Percentiles rank a stretch among this genome's conserved stretches.
Evolutionary conservation across 2,888 invertebrate species (phyloP).

Genomic region (Microplitis manilae): DNA sequence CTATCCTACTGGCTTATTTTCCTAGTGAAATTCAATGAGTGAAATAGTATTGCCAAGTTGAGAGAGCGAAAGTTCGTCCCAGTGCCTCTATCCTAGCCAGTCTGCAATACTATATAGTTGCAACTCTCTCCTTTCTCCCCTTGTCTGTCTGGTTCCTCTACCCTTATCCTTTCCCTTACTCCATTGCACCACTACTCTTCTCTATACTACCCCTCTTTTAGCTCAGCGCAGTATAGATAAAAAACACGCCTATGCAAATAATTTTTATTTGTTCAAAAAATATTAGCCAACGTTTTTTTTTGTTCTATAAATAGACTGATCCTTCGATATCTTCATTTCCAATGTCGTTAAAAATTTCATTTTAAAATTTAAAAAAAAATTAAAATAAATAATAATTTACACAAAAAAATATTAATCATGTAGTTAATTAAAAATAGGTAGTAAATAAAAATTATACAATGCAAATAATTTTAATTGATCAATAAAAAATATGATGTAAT

Average conservation of each 20-base stretch:
- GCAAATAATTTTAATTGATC: too few relatives aligned
- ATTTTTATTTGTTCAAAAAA: neutral
- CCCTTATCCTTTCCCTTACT: conserved; percentile 26
- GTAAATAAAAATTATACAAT: too few relatives aligned
- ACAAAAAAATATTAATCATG: too few relatives aligned
- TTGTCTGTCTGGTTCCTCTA: conserved; percentile 30
- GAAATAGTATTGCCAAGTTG: conserved; percentile 50
- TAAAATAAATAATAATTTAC: too few relatives aligned
- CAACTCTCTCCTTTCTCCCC: conserved; percentile 37
- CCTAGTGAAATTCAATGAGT: conserved; percentile 13
- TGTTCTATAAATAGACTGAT: too few relatives aligned
- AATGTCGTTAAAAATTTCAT: too few relatives aligned
- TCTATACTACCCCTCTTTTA: neutral
- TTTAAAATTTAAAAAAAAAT: too few relatives aligned
- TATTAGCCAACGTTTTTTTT: too few relatives aligned
- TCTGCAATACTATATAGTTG: conserved; percentile 54
- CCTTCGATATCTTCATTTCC: too few relatives aligned
- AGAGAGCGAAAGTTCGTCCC: conserved; percentile 69
- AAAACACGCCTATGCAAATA: neutral
- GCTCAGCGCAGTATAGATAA: neutral
- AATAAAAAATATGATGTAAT: too few relatives aligned
- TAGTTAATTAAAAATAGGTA: too few relatives aligned
- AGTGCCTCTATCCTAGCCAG: conserved; percentile 65
- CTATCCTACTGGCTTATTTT: conserved; percentile 33
- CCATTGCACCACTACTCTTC: conserved; percentile 31